phyloP scores from a whole-genome alignment of 2,888 invertebrate genomes.

The Ormyrus thymus region DNA sequence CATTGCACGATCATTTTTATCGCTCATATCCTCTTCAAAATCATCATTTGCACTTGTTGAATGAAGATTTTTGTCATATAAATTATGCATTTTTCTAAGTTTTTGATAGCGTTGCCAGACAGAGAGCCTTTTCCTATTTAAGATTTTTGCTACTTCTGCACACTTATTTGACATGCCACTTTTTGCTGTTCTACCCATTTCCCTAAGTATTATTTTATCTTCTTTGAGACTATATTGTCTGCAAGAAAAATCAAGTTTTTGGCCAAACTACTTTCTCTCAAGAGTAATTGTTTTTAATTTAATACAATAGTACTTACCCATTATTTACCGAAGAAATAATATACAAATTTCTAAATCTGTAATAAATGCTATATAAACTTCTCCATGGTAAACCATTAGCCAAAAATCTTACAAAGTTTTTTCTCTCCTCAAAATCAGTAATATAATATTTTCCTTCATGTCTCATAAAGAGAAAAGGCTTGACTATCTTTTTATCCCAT shows the following conservation, averaged over 20 bases:
- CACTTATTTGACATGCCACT: slow-evolving; percentile 45
- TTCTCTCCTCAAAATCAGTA: slow-evolving; percentile 54
- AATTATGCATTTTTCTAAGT: slow-evolving; percentile 46
- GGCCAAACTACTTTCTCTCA: not conserved
- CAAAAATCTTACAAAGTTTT: slow-evolving; percentile 66
- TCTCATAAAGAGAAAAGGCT: slow-evolving; percentile 62
- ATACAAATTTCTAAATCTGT: slow-evolving; percentile 63
- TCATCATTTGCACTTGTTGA: slow-evolving; percentile 11
- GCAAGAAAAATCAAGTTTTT: slow-evolving; percentile 7
- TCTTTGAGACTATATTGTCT: slow-evolving; percentile 60
- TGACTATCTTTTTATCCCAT: slow-evolving; percentile 62
- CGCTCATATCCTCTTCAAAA: not conserved
- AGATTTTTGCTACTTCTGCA: slow-evolving; percentile 59
- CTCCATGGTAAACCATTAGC: slow-evolving; percentile 67
- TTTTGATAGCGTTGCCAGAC: slow-evolving; percentile 59
- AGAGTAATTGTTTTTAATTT: slow-evolving; percentile 16
- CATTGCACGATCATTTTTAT: not conserved
- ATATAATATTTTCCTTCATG: slow-evolving; percentile 57
- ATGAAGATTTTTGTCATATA: slow-evolving; percentile 12
- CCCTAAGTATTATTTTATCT: slow-evolving; percentile 61
- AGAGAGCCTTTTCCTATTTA: slow-evolving; percentile 61
- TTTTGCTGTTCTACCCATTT: slow-evolving; percentile 54
- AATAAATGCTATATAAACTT: slow-evolving; percentile 62
- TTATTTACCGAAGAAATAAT: slow-evolving; percentile 10
- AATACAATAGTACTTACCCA: slow-evolving; percentile 41